Evolutionary conservation across 2,888 invertebrate genomes (phyloP), one percentile per base, ranked within the genome.

Genomic region (Lasioglossum oenotherae): DNA sequence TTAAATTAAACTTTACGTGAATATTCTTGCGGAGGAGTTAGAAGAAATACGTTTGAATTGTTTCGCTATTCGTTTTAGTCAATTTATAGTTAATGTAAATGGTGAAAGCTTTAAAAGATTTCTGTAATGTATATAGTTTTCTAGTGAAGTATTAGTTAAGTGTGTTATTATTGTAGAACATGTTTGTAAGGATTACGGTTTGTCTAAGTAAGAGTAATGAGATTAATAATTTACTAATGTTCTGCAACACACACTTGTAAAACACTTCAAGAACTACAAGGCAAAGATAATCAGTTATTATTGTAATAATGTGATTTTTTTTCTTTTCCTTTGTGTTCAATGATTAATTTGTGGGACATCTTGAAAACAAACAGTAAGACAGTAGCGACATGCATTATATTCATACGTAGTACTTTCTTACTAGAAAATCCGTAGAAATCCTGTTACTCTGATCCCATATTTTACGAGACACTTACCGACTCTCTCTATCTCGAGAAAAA

Each of bases 401-500:
- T 74, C 49, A 53, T 74, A 53, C 23, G 10, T 6, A 14, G 44
- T 69, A 35, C 41, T 27, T 46, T 64, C 31, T 53, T 71, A 46
- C 71, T 35, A 81, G 75, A 67, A 64, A 81, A 76, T 76, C 16
- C 49, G 72, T 23, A 53, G 27, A 67, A 73, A 69, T 44, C 38
- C 69, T n/a, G 69, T 69, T 77, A 69, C 81, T 78, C 31, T 57
- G 74, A 57, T 46, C 44, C 57, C n/a, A 44, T 77, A 74, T 41
- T 78, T 84, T 78, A 84, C 73, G 82, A 69, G 69, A 69, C 67
- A 67, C 74, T 77, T 78, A 77, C 74, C 57, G 19, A 57, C 81
- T 19, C 27, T n/a, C 31, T 76, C 67, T 60, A 74, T 69, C 44
- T 38, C 82, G 31, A 60, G 83, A 80, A 76, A 80, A 80, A 84